Conservation (phyloP, 2,888 invertebrate species). For the Saturnia pavonia region DNA sequence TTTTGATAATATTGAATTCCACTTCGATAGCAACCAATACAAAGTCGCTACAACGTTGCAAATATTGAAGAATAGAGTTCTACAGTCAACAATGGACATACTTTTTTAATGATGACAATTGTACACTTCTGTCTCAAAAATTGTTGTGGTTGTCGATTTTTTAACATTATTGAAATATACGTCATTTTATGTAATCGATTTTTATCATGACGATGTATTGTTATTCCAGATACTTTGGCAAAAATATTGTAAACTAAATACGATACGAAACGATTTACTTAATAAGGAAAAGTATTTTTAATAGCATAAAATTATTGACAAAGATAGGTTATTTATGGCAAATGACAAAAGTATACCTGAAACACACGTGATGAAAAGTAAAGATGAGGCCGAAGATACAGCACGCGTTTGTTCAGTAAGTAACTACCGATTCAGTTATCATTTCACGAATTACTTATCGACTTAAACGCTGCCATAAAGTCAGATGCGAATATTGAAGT, state of each 20-base stretch:
- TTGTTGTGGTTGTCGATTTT: background rate
- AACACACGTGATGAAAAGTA: no score
- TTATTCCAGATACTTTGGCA: background rate
- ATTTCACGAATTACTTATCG: no score
- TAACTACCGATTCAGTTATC: no score
- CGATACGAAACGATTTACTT: no score
- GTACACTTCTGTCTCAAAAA: background rate
- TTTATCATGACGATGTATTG: background rate
- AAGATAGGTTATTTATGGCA: no score
- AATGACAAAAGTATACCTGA: no score
- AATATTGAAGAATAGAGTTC: slow-evolving; percentile 1
- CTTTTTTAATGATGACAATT: background rate
- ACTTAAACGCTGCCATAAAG: no score
- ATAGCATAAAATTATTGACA: no score
- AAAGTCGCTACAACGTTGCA: background rate
- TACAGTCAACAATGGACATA: slow-evolving; percentile 1
- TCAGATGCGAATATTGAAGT: no score
- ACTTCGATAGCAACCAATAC: background rate
- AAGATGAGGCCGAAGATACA: no score
- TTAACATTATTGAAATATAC: background rate
- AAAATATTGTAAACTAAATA: background rate
- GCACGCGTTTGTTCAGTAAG: no score
- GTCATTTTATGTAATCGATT: background rate
- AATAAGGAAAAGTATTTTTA: no score
- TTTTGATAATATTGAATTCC: slow-evolving; percentile 31